Evolutionary conservation across 2,888 invertebrate species (phyloP).

Genomic region (Erpobdella octoculata): DNA sequence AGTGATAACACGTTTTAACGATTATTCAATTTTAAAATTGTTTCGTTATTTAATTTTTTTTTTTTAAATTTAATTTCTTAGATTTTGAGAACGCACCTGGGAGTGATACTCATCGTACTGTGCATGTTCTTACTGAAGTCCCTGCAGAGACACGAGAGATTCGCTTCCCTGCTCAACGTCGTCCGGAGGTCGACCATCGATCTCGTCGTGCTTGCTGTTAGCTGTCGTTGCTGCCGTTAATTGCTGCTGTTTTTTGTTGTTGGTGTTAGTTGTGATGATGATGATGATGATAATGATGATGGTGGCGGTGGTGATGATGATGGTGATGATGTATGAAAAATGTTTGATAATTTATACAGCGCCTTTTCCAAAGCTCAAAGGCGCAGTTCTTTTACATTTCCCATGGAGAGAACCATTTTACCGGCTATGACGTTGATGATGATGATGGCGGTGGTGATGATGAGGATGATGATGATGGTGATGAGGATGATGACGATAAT

Average conservation of each 20-base stretch:
- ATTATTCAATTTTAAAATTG: too few species aligned
- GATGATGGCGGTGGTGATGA: not conserved
- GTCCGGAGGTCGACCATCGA: conserved; percentile 8
- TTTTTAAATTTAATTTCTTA: too few species aligned
- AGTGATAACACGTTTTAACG: too few species aligned
- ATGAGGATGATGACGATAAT: conserved; percentile 23
- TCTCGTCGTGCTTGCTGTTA: conserved; percentile 4
- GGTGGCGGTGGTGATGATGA: conserved; percentile 24
- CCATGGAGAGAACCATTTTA: too few species aligned
- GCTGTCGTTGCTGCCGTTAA: not conserved
- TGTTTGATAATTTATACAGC: too few species aligned
- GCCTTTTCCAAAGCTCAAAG: too few species aligned
- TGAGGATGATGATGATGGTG: conserved; percentile 29
- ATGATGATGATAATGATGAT: not conserved
- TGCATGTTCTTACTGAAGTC: not conserved
- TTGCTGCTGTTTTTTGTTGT: not conserved
- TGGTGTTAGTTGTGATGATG: not conserved
- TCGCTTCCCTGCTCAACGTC: conserved; percentile 11
- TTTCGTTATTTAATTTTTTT: too few species aligned
- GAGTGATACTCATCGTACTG: conserved; percentile 14
- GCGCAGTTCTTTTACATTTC: too few species aligned
- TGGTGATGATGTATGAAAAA: conserved; percentile 26
- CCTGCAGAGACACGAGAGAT: not conserved
- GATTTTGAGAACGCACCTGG: conserved; percentile 1
- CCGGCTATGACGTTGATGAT: conserved; percentile 29